Percentiles rank a stretch among this genome's conserved stretches.
Evolutionary conservation across 2,888 invertebrate genomes (phyloP).

Genomic region (Ophion costatus): DNA sequence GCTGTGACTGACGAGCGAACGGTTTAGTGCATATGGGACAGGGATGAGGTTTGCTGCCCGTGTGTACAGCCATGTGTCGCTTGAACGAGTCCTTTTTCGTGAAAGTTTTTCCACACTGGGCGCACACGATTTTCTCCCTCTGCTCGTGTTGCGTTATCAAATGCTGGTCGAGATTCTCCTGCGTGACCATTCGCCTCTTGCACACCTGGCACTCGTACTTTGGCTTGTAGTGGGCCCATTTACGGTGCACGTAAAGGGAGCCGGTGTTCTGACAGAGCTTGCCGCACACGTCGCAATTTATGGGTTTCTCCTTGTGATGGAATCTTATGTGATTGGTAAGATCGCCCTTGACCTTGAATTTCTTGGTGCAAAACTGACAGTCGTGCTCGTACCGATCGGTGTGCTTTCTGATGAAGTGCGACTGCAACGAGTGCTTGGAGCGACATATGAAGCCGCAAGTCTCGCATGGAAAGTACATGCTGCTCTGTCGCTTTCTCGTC

Average conservation of each 20-base stretch:
- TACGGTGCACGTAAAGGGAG: constrained; percentile 81
- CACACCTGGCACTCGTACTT: constrained; percentile 82
- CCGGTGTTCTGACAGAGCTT: constrained; percentile 81
- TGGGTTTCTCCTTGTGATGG: constrained; percentile 81
- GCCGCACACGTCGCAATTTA: constrained; percentile 81
- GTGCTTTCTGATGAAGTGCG: constrained; percentile 81
- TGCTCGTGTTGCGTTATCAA: constrained; percentile 81
- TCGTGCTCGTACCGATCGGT: constrained; percentile 81
- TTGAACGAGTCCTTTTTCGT: constrained; percentile 82
- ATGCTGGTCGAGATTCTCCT: constrained; percentile 81
- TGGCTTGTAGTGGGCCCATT: constrained; percentile 82
- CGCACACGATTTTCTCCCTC: constrained; percentile 81
- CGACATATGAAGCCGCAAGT: constrained; percentile 81
- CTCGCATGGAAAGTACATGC: constrained; percentile 76
- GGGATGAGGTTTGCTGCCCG: constrained; percentile 79
- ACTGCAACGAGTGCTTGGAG: constrained; percentile 81
- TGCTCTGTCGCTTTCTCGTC: constrained; percentile 74
- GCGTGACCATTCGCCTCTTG: constrained; percentile 82
- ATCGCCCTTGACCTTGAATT: constrained; percentile 82
- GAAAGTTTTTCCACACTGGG: constrained; percentile 81
- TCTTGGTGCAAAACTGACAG: constrained; percentile 79
- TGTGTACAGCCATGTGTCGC: constrained; percentile 82
- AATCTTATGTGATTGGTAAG: constrained; percentile 81
- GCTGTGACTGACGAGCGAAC: constrained; percentile 80
- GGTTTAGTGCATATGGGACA: constrained; percentile 81